These are phyloP conservation scores for Buathra laborator DNA, from an alignment of 2,888 invertebrate species.

Conservation along the genomic window DNA sequence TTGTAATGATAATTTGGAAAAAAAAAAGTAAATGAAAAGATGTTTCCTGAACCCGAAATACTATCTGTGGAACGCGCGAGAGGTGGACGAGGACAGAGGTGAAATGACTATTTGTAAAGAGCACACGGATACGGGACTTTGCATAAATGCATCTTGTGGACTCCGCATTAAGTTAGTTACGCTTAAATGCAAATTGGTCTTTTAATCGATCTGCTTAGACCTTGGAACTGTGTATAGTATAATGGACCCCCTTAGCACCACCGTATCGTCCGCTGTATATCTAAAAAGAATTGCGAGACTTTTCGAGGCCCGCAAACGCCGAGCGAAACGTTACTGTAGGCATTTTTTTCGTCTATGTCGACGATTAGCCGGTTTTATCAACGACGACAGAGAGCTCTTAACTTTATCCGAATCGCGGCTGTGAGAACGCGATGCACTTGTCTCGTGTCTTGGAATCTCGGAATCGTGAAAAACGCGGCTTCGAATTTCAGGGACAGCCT, in stretches of 20 bases:
- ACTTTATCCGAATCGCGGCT: slow-evolving; percentile 4
- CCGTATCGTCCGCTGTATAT: slow-evolving; percentile 34
- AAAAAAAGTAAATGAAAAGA: slow-evolving; percentile 69
- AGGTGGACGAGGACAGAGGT: slow-evolving; percentile 73
- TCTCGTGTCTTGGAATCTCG: background rate
- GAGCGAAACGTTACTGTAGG: background rate
- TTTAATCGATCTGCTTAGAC: slow-evolving; percentile 82
- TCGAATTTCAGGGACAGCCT: slow-evolving; percentile 26
- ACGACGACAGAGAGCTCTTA: slow-evolving; percentile 11
- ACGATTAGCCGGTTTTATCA: slow-evolving; percentile 22
- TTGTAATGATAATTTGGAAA: slow-evolving; percentile 41
- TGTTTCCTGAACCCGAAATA: slow-evolving; percentile 38
- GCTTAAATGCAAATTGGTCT: slow-evolving; percentile 84
- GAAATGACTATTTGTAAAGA: slow-evolving; percentile 78
- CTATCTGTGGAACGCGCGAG: slow-evolving; percentile 56
- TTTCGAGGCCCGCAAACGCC: slow-evolving; percentile 19
- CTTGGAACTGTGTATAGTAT: slow-evolving; percentile 72
- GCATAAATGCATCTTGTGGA: slow-evolving; percentile 78
- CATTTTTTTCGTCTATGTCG: slow-evolving; percentile 16
- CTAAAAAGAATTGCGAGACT: slow-evolving; percentile 30
- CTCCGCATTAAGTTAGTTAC: slow-evolving; percentile 82
- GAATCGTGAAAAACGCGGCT: slow-evolving; percentile 23
- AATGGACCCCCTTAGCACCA: slow-evolving; percentile 65
- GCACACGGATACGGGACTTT: slow-evolving; percentile 74
- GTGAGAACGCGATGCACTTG: slow-evolving; percentile 1